Conservation (phyloP, 2,888 invertebrate species). For the Trachelus tabidus region DNA sequence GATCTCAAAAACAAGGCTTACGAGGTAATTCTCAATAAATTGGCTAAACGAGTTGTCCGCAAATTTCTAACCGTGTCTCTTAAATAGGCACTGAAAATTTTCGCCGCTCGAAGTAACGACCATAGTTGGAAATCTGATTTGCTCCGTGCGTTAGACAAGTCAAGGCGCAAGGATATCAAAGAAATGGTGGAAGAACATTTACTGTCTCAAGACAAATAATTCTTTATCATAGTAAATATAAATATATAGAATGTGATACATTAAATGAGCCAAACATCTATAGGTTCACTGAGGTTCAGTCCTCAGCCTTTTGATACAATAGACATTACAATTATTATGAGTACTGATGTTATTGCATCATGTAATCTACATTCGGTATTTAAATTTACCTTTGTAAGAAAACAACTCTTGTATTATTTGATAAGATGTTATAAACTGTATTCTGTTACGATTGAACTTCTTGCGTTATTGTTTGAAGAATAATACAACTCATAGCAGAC, state of each 20-base stretch:
- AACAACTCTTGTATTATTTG: slow-evolving; percentile 12
- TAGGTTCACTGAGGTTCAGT: too few relatives aligned
- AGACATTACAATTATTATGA: too few relatives aligned
- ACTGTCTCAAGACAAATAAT: slow-evolving; percentile 10
- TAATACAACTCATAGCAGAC: slow-evolving; percentile 17
- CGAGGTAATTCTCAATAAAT: slow-evolving; percentile 34
- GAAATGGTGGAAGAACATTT: slow-evolving; percentile 42
- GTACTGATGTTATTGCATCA: too few relatives aligned
- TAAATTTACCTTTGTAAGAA: not conserved
- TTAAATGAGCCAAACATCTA: too few relatives aligned
- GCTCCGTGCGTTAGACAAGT: slow-evolving; percentile 48
- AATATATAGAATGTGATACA: not conserved
- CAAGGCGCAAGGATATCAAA: slow-evolving; percentile 53
- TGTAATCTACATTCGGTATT: too few relatives aligned
- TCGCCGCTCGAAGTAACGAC: slow-evolving; percentile 35
- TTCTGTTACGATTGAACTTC: too few relatives aligned
- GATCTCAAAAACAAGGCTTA: slow-evolving; percentile 44
- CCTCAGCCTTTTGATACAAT: too few relatives aligned
- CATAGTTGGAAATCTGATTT: slow-evolving; percentile 48
- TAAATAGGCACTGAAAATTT: slow-evolving; percentile 48
- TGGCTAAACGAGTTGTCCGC: not conserved
- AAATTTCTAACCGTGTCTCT: slow-evolving; percentile 8
- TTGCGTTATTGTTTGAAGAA: too few relatives aligned
- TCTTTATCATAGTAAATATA: not conserved
- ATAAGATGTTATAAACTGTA: too few relatives aligned